A percentile compares a stretch with the other conserved stretches of the same genome.
These are phyloP conservation scores for Gouania willdenowi DNA, from an alignment of 2,797 vertebrate species.

Conservation along the genomic window DNA sequence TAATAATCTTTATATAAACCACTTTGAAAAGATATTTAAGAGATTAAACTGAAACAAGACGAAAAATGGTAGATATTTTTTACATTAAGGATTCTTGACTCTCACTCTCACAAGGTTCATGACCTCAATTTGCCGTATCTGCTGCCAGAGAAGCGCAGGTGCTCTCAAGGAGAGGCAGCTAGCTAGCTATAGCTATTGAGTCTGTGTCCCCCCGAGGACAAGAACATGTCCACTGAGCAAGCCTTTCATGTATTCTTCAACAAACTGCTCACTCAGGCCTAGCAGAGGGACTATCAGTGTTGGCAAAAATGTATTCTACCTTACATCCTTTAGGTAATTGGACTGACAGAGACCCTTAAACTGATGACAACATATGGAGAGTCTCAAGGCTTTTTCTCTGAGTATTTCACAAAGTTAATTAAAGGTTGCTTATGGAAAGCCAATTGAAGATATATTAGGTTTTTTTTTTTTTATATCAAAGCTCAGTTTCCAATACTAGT, in stretches of 20 bases:
- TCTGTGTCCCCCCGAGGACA: constrained; percentile 58
- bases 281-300: constrained; percentile 25
- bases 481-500: too few species aligned
- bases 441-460: too few species aligned
- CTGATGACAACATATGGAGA: constrained; percentile 9
- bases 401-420: background rate
- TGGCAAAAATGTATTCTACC: constrained; percentile 31
- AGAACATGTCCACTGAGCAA: constrained; percentile 56
- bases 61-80: constrained; percentile 33
- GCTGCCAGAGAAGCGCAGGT: constrained; percentile 57
- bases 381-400: background rate
- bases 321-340: constrained; percentile 42
- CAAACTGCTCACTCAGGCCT: constrained; percentile 51
- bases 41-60: constrained; percentile 15
- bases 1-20: too few species aligned
- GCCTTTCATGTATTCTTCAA: constrained; percentile 59
- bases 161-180: constrained; percentile 46
- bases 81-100: constrained; percentile 45
- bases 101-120: constrained; percentile 48
- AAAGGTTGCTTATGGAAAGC: constrained; percentile 6
- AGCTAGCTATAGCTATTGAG: constrained; percentile 44
- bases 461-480: background rate
- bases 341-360: constrained; percentile 31
- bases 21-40: too few species aligned
- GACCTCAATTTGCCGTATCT: constrained; percentile 69